Evolutionary conservation across 2,797 vertebrate species (phyloP).

Genomic region (Urophycis tenuis): DNA sequence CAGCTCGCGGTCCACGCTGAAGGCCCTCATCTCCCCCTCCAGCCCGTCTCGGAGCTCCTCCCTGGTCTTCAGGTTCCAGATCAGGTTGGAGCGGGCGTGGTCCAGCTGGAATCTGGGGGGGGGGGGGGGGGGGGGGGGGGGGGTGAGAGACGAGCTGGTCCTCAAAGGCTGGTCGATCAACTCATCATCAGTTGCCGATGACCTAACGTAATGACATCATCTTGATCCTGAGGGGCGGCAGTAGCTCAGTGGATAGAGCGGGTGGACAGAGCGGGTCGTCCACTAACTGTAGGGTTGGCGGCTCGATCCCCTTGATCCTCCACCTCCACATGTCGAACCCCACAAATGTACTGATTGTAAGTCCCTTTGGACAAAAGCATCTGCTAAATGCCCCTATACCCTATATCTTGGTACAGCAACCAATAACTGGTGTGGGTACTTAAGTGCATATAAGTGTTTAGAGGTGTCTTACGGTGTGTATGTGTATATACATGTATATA

Average conservation of each 20-base stretch:
- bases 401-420: too few relatives aligned
- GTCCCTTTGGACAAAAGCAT: too few relatives aligned
- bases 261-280: too few relatives aligned
- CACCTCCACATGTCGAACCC: too few relatives aligned
- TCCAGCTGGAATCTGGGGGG: constrained; percentile 87
- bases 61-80: constrained; percentile 98
- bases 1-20: constrained; percentile 91
- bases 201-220: background rate
- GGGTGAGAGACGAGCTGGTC: background rate
- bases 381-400: too few relatives aligned
- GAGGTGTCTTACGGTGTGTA: background rate
- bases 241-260: too few relatives aligned
- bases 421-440: background rate
- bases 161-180: background rate
- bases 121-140: too few relatives aligned
- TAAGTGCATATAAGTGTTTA: background rate
- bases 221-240: too few relatives aligned
- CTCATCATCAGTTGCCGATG: background rate
- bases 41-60: constrained; percentile 94
- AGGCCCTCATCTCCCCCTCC: constrained; percentile 94
- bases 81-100: constrained; percentile 91
- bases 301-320: too few relatives aligned
- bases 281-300: too few relatives aligned
- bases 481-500: background rate
- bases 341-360: too few relatives aligned